phyloP scores from a whole-genome alignment of 2,888 invertebrate species.

The Iselma pallidipennis region DNA sequence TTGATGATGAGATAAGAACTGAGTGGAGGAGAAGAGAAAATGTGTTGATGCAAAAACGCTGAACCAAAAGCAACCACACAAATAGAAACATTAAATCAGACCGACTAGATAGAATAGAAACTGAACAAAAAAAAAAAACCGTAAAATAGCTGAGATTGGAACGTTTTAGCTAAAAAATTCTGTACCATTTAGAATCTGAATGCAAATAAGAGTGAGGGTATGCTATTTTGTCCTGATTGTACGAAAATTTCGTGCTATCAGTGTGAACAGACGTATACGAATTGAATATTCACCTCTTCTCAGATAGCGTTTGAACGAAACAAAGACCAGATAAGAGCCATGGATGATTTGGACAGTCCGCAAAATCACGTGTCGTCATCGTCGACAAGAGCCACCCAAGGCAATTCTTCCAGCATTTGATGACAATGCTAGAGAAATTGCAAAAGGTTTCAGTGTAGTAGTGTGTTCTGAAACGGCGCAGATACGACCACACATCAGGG shows the following conservation, averaged over 20 bases:
- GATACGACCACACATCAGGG: constrained; percentile 28
- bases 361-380: not conserved
- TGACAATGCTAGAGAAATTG: not conserved
- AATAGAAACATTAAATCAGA: constrained; percentile 40
- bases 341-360: constrained; percentile 1
- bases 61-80: constrained; percentile 27
- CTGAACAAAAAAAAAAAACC: constrained; percentile 32
- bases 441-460: not conserved
- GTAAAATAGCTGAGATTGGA: constrained; percentile 27
- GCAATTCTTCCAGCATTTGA: constrained; percentile 3
- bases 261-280: too few relatives aligned
- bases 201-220: too few relatives aligned
- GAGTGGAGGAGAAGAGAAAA: constrained; percentile 27
- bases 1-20: constrained; percentile 26
- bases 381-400: not conserved
- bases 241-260: too few relatives aligned
- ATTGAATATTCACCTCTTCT: too few relatives aligned
- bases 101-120: constrained; percentile 29
- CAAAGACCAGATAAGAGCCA: too few relatives aligned
- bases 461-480: constrained; percentile 16
- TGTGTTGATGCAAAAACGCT: constrained; percentile 45
- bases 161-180: constrained; percentile 1
- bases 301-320: too few relatives aligned
- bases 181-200: too few relatives aligned
- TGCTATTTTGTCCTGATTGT: too few relatives aligned